Conservation (phyloP, 1,140 invertebrate species). For the Eufriesea mexicana region DNA sequence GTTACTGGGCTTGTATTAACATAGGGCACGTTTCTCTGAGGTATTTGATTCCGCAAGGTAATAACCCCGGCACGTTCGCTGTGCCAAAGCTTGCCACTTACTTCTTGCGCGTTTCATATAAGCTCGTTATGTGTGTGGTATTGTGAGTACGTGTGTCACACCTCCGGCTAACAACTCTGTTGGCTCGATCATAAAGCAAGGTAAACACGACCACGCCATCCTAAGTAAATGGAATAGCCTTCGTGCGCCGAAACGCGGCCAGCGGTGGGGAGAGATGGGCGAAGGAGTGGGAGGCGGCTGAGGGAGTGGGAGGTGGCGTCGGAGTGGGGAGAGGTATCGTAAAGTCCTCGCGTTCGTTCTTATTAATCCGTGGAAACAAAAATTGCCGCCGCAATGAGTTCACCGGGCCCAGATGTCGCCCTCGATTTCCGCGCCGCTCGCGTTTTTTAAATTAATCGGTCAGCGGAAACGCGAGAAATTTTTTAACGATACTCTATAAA, state of each 20-base stretch:
- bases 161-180: conserved; percentile 47
- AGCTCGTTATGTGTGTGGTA: conserved; percentile 1
- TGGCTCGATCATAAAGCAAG: conserved; percentile 60
- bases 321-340: conserved; percentile 14
- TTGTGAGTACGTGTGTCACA: conserved; percentile 35
- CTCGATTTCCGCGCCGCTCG: neutral
- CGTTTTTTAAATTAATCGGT: conserved; percentile 22
- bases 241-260: conserved; percentile 11
- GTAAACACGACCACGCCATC: conserved; percentile 51
- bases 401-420: neutral
- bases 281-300: too few relatives aligned
- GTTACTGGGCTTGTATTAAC: conserved; percentile 69
- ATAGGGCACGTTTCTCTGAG: conserved; percentile 67
- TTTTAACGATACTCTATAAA: conserved; percentile 16
- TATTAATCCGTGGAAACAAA: conserved; percentile 48
- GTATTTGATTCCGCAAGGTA: conserved; percentile 74
- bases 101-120: conserved; percentile 53
- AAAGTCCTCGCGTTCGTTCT: conserved; percentile 48
- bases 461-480: conserved; percentile 6
- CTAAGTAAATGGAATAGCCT: conserved; percentile 60
- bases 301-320: too few relatives aligned
- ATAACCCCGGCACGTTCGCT: conserved; percentile 72
- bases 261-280: too few relatives aligned
- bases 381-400: neutral
- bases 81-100: conserved; percentile 65